Evolutionary conservation across 2,113 vertebrate genomes (phyloP).

Genomic region (Esox niger): DNA sequence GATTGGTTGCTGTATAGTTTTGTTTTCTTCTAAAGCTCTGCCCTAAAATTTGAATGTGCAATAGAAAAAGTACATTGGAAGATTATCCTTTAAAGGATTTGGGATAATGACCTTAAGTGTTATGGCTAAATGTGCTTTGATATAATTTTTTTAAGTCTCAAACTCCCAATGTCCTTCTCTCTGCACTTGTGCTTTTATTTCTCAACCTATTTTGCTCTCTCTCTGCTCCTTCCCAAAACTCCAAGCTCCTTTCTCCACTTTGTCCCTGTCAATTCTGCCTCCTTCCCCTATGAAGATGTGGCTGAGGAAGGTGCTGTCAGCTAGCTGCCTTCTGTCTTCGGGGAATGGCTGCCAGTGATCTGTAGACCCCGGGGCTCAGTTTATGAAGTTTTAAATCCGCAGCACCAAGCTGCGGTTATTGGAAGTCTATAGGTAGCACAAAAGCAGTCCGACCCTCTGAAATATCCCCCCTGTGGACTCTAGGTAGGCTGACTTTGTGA

Average conservation of each 20-base stretch:
- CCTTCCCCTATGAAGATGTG: slow-evolving; percentile 10
- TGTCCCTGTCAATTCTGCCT: slow-evolving; percentile 22
- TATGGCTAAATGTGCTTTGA: too few relatives aligned
- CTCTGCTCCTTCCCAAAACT: slow-evolving; percentile 13
- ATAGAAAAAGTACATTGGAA: too few relatives aligned
- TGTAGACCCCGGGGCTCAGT: background rate
- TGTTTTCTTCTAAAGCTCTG: too few relatives aligned
- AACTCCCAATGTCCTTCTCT: background rate
- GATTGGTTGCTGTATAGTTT: too few relatives aligned
- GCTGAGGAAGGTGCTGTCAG: slow-evolving; percentile 1
- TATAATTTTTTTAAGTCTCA: too few relatives aligned
- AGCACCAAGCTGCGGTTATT: background rate
- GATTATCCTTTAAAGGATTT: too few relatives aligned
- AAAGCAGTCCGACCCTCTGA: slow-evolving; percentile 64
- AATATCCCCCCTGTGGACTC: slow-evolving; percentile 36
- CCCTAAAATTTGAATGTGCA: too few relatives aligned
- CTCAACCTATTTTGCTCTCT: background rate
- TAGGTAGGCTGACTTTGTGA: slow-evolving; percentile 15
- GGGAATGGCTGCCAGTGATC: slow-evolving; percentile 16
- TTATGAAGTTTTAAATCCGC: background rate
- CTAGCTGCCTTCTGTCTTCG: background rate
- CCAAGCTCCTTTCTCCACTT: background rate
- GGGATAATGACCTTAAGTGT: too few relatives aligned
- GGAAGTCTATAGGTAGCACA: slow-evolving; percentile 24
- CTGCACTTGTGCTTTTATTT: too few relatives aligned